Percentiles rank a stretch among this genome's conserved stretches.
These are phyloP conservation scores for Coptodon bakossiorum DNA, from an alignment of 2,113 vertebrate species.

Conservation along the genomic window DNA sequence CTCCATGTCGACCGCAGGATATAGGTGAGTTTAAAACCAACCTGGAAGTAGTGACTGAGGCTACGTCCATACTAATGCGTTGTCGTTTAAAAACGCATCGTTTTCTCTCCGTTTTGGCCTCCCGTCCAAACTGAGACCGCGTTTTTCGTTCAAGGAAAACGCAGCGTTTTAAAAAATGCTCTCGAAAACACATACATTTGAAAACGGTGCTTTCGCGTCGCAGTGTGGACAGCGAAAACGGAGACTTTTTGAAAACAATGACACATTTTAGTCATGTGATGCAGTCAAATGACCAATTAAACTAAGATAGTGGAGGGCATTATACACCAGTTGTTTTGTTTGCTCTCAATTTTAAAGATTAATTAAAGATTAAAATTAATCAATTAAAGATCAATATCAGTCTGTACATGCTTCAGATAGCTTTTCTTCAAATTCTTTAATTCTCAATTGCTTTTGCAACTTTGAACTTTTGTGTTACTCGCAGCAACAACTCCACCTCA, in stretches of 20 bases:
- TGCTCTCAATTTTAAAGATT: not conserved
- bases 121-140: not conserved
- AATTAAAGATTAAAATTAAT: not conserved
- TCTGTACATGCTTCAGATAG: not conserved
- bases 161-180: not conserved
- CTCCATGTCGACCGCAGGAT: slow-evolving; percentile 98
- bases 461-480: not conserved
- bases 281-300: not conserved
- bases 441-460: not conserved
- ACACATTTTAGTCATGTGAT: not conserved
- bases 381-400: not conserved
- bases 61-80: not conserved
- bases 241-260: not conserved
- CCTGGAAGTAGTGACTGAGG: not conserved
- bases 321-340: not conserved
- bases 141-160: not conserved
- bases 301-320: not conserved
- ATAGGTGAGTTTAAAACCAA: slow-evolving; percentile 79
- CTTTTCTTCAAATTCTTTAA: not conserved
- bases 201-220: not conserved
- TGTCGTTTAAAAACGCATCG: not conserved
- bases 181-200: not conserved
- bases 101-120: not conserved
- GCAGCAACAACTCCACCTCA: not conserved
- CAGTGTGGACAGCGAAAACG: not conserved